These are phyloP conservation scores for Gallinago undulata DNA, from an alignment of 2,113 vertebrate species.

Conservation along the genomic window DNA sequence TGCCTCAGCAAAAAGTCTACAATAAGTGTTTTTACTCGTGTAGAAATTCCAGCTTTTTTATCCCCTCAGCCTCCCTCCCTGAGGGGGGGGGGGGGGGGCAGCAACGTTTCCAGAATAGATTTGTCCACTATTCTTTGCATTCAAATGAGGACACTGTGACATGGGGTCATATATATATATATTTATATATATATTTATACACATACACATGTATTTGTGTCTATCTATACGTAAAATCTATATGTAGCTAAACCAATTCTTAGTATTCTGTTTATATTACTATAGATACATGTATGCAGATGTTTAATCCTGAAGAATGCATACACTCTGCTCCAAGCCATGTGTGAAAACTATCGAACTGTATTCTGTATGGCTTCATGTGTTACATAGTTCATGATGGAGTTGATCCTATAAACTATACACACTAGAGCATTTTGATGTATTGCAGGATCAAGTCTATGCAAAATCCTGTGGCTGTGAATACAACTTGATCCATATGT, in stretches of 20 bases:
- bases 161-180: background rate
- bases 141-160: background rate
- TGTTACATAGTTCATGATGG: background rate
- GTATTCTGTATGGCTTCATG: background rate
- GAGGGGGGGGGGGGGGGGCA: background rate
- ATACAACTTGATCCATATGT: background rate
- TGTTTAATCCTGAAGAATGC: background rate
- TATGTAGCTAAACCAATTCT: background rate
- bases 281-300: background rate
- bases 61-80: background rate
- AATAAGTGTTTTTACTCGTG: background rate
- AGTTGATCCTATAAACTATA: background rate
- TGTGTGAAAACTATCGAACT: background rate
- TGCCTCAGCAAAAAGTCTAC: background rate
- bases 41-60: background rate
- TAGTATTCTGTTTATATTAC: background rate
- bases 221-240: background rate
- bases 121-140: background rate
- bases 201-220: rapidly evolving
- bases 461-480: background rate
- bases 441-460: background rate
- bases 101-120: background rate
- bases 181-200: no score
- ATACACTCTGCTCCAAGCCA: background rate
- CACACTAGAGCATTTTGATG: background rate